Base-by-base conservation (phyloP, 1,140 invertebrate species). In the Drosophila arawakana region DNA sequence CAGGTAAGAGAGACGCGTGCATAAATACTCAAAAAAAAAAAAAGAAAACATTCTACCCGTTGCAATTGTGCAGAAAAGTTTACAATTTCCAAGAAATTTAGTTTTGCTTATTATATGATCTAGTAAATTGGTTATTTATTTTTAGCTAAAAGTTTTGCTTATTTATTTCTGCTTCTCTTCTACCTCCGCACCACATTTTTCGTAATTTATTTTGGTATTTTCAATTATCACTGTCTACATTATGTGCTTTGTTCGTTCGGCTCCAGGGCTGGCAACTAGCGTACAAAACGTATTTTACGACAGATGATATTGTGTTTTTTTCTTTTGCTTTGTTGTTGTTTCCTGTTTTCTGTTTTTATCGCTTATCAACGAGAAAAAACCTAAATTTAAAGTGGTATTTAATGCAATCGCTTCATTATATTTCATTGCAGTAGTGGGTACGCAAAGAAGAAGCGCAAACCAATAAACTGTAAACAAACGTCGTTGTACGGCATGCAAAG, bases 181-280 rank as follows among this genome's bases (percentile, higher is more conserved):
- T 59, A 44, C 58, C 66, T 30, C 47, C 47, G 47, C 63, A 73
- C 39, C 47, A 54, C 58, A 43, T 58, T 80, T 83, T 84, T 54
- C 47, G 57, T 46, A 82, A 84, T 81, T 84, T 84, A 84, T 84
- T 85, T 85, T 72, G 78, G 65, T 86, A 80, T 81, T 76, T 79
- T 81, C 58, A 86, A 81, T 82, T 86, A 85, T 82, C 71, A 50
- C 9, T n/a, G 10, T 65, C 44, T 67, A 41, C 62, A 65, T 61
- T 71, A 11, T 58, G 39, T 82, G 68, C 82, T 35, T 50, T 63
- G 37, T 72, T 76, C 52, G 25, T 70, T 44, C 37, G 61, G 46
- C 49, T 34, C 79, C 83, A 86, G 83, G 83, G 83, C 72, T 82
- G 69, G 69, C 67, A 72, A 72, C n/a, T 25, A 59, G 10, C 41